Percentiles rank a stretch among this genome's conserved stretches.
Evolutionary conservation across 1,140 invertebrate species (phyloP).

Genomic region (Zaprionus ornatus): DNA sequence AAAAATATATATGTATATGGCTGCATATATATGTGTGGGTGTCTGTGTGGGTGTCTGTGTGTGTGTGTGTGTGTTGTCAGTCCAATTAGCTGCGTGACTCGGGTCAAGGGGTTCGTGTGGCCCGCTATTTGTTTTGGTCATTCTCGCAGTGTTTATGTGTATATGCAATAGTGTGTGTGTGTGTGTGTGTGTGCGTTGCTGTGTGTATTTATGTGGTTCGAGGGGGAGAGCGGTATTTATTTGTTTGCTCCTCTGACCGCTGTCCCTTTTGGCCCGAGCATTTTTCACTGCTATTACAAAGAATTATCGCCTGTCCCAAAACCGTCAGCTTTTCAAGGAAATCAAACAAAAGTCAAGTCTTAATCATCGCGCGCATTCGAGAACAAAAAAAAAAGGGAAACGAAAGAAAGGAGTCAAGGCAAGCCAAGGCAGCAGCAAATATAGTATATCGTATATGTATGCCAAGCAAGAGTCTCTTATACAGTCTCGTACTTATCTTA

Average conservation of each 20-base stretch:
- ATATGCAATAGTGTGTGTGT: slow-evolving; percentile 29
- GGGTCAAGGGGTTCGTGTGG: slow-evolving; percentile 67
- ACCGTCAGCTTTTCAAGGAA: slow-evolving; percentile 51
- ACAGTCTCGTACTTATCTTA: not conserved
- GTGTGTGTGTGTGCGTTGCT: not conserved
- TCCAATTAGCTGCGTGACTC: slow-evolving; percentile 81
- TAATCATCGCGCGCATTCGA: slow-evolving; percentile 17
- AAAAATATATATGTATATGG: slow-evolving; percentile 55
- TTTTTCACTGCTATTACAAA: slow-evolving; percentile 76
- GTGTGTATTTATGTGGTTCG: slow-evolving; percentile 24
- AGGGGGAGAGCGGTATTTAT: slow-evolving; percentile 30
- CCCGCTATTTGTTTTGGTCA: slow-evolving; percentile 76
- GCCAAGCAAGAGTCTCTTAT: not conserved
- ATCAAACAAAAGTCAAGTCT: slow-evolving; percentile 67
- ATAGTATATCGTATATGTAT: not conserved
- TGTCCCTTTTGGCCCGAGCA: slow-evolving; percentile 50
- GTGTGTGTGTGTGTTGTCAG: slow-evolving; percentile 53
- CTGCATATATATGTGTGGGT: not conserved
- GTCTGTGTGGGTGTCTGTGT: not conserved
- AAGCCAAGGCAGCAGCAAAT: not conserved
- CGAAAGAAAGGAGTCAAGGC: not conserved
- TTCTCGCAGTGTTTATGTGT: slow-evolving; percentile 22
- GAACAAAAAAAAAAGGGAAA: slow-evolving; percentile 5
- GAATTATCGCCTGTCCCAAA: slow-evolving; percentile 68
- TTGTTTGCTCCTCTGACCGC: slow-evolving; percentile 39